Base-by-base conservation (phyloP, 1,140 invertebrate species). In the Trichomalopsis sarcophagae region DNA sequence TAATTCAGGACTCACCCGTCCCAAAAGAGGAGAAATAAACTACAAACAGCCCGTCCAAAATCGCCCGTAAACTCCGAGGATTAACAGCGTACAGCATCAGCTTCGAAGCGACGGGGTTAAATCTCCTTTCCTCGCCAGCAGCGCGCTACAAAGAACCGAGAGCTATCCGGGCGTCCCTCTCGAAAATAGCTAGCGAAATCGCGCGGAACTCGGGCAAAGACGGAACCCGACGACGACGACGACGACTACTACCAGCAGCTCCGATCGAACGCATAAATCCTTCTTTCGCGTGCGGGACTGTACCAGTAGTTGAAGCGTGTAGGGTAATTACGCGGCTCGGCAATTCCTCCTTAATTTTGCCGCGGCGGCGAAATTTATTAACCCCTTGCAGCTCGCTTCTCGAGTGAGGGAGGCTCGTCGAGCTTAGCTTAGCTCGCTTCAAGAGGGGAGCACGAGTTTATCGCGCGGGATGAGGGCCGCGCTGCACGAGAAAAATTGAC, bases 241-340 rank as follows among this genome's bases (percentile, higher is more conserved):
- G 17, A n/a, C 17, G 14, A 30, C 27, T 11, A 73, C 23, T 27
- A 73, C 33, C 2, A 30, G 27, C 69, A 36, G 21, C 33, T 36
- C 74, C 81, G 10, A 75, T 82, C 30, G 81, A 82, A 7, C 44
- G 47, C 33, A 71, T 71, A 81, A 47, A 71, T 71, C 47, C 9
- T 44, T 40, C 3, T 50, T 21, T 62, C 55, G 69, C 30, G 69
- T 73, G 27, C 33, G 69, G 17, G 69, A 36, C 27, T 73, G 27
- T 33, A 36, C 69, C 23, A 13, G 11, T n/a, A 23, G 6, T 73
- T 2, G 27, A 11, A 73, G 69, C 33, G 33, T 73, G 27, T 73
- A 73, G 69, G 69, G 47, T 73, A 81, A 81, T 81, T 81, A 81
- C 68, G 27, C 21, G 44, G 68, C 27, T 27, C 68, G 44, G 9